Conservation (phyloP, 2,113 vertebrate genomes). For the Urocolius indicus region DNA sequence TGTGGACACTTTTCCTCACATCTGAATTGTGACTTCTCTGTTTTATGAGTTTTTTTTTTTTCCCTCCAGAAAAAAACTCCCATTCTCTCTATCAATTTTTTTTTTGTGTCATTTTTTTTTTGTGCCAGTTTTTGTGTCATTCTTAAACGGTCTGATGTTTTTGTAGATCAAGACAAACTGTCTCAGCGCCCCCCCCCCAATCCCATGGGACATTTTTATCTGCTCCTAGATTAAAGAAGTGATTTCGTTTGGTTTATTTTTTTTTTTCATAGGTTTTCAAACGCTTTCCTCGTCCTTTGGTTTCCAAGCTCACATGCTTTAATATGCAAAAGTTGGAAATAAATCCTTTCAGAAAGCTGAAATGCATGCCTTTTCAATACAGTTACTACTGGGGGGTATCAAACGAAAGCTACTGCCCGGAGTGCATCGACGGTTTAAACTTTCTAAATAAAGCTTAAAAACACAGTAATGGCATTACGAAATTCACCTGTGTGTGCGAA, state of each 20-base stretch:
- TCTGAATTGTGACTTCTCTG: background rate
- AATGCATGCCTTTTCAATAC: background rate
- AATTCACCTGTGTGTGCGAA: background rate
- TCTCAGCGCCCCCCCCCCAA: background rate
- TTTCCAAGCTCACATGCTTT: background rate
- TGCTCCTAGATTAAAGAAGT: background rate
- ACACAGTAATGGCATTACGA: background rate
- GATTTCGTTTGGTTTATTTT: background rate
- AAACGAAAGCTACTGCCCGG: background rate
- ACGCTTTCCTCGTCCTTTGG: background rate
- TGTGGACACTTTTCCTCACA: background rate
- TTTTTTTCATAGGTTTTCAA: background rate
- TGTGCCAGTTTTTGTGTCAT: background rate
- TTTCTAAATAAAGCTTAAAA: slow-evolving; percentile 20
- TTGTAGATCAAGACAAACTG: background rate
- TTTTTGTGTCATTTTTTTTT: background rate
- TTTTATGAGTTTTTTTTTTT: background rate
- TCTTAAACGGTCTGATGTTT: background rate
- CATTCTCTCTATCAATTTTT: background rate
- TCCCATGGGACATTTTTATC: background rate
- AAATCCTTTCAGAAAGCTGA: slow-evolving; percentile 15
- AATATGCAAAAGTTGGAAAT: background rate
- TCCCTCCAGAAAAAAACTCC: background rate
- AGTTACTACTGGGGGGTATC: background rate
- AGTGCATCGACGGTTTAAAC: background rate